Conservation (phyloP, 2,888 invertebrate genomes). For the Eupeodes latifasciatus region DNA sequence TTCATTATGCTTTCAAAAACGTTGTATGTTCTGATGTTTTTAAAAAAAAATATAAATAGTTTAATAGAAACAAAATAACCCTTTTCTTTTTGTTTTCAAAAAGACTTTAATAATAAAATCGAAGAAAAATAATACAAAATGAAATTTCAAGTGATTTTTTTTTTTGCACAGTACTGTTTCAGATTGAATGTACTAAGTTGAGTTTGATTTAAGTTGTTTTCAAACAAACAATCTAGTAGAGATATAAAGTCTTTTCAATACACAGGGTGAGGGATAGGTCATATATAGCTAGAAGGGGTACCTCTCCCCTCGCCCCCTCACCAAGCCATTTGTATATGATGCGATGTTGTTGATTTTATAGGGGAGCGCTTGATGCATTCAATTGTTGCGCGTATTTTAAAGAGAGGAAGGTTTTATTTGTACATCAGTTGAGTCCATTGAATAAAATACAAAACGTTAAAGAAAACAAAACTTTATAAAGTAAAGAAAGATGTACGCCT, state of each 20-base stretch:
- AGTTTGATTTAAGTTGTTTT: conserved; percentile 68
- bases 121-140: too few relatives aligned
- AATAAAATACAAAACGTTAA: background rate
- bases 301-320: too few relatives aligned
- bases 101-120: too few relatives aligned
- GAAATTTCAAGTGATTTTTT: background rate
- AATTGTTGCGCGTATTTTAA: conserved; percentile 44
- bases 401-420: background rate
- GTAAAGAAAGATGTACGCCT: background rate
- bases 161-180: background rate
- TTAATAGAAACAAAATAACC: too few relatives aligned
- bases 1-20: too few relatives aligned
- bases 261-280: conserved; percentile 26
- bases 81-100: too few relatives aligned
- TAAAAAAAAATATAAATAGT: too few relatives aligned
- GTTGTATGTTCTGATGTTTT: too few relatives aligned
- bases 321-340: background rate
- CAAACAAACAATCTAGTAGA: conserved; percentile 41
- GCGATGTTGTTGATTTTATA: conserved; percentile 35
- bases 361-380: conserved; percentile 47
- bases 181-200: conserved; percentile 40
- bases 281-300: conserved; percentile 19
- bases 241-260: conserved; percentile 33
- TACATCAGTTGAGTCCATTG: background rate
- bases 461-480: background rate